Evolutionary conservation across 2,797 vertebrate genomes (phyloP), one percentile per base, ranked within the genome.

Genomic region (Florisuga fusca): DNA sequence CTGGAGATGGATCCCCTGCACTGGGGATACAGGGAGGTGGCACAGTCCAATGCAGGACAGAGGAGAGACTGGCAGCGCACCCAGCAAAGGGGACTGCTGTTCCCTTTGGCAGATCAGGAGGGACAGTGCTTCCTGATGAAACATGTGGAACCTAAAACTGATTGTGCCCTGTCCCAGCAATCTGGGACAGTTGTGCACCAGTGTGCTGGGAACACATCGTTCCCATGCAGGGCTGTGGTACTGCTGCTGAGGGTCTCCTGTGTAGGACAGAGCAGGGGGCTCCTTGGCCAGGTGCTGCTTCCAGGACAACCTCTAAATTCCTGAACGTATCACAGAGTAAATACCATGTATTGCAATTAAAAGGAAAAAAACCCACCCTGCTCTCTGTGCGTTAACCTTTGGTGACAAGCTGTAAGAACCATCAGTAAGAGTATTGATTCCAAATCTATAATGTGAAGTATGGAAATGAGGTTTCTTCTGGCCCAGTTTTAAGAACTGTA

Each of bases 161-260:
- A 2, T 3, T 55, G 58, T 71, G 72, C 25, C 20, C n/a, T 12
- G 9, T 45, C 46, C 29, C 57, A 51, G 54, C n/a, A 4, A 2
- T 50, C 69, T 51, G 58, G 34, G 34, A 18, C 1, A 2, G 46
- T 48, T 80, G 48, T 69, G 26, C 17, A 41, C 38, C 38, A 26
- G 38, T 1, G 3, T 43, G 10, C 22, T 1, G 2, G 36, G n/a
- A 46, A 73, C 68, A 31, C 0, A 1, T 57, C 43, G 13, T 27
- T 57, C 14, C 69, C 0, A 1, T 23, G 51, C 0, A 1, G 12
- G 38, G 17, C 34, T 0, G 1, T 18, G 26, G 48, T 10, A 21
- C 16, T 69, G 29, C 67, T 68, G 22, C 45, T 21, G 33, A 34
- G 33, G 33, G 51, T 68, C 15, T 19, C 0, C 0, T 45, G 18